Conservation (phyloP, 2,797 vertebrate genomes). For the Schizothorax lantsangensis region DNA sequence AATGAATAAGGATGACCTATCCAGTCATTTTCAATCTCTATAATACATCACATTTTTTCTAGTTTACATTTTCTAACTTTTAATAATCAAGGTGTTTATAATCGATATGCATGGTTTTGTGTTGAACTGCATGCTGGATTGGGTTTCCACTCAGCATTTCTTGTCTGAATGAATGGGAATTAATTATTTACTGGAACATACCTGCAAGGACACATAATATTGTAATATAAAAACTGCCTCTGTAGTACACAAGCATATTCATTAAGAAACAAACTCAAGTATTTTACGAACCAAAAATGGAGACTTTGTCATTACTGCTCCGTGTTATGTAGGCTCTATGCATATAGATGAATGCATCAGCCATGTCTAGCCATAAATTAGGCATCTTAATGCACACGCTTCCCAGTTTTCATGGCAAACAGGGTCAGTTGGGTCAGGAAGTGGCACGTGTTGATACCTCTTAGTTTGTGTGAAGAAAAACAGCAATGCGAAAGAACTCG, state of each 20-base stretch:
- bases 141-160: constrained; percentile 76
- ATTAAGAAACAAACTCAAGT: constrained; percentile 33
- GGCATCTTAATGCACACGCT: constrained; percentile 39
- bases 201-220: constrained; percentile 49
- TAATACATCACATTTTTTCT: background rate
- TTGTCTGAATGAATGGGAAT: constrained; percentile 74
- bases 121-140: constrained; percentile 61
- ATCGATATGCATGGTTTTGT: constrained; percentile 32
- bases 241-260: constrained; percentile 46
- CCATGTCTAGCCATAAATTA: constrained; percentile 52
- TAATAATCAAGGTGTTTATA: constrained; percentile 20
- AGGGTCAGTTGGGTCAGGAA: constrained; percentile 27
- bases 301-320: constrained; percentile 7
- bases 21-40: background rate
- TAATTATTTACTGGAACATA: constrained; percentile 79
- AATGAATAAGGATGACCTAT: background rate
- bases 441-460: constrained; percentile 17
- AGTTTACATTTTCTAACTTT: background rate
- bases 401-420: background rate
- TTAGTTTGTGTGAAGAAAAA: constrained; percentile 13
- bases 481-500: background rate
- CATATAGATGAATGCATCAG: constrained; percentile 51
- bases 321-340: constrained; percentile 30
- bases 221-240: constrained; percentile 42
- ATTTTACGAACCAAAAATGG: constrained; percentile 22